Percentiles rank a stretch among this genome's conserved stretches.
phyloP scores from a whole-genome alignment of 2,888 invertebrate genomes.

The Drosophila mettleri region DNA sequence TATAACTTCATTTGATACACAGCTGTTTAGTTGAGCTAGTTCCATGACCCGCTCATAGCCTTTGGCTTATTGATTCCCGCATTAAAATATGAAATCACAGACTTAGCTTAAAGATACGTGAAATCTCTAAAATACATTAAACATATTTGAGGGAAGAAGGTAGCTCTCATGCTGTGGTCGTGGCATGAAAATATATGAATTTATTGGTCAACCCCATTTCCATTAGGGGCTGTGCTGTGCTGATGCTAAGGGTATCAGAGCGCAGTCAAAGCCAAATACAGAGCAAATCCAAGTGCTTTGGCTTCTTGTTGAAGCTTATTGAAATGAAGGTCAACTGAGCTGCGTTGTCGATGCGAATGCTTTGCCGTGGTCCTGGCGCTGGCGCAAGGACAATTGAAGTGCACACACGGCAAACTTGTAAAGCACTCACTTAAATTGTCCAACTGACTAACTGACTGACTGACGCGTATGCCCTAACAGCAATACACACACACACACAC shows the following conservation, averaged over 20 bases:
- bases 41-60: no score
- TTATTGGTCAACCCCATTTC: slow-evolving; percentile 35
- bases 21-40: no score
- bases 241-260: slow-evolving; percentile 3
- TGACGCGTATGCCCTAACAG: slow-evolving; percentile 37
- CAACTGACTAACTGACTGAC: slow-evolving; percentile 63
- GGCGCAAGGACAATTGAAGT: slow-evolving; percentile 72
- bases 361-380: slow-evolving; percentile 14
- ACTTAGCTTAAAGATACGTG: not conserved
- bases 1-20: not conserved
- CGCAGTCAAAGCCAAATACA: slow-evolving; percentile 24
- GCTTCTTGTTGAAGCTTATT: not conserved
- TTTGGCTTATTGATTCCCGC: not conserved
- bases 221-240: slow-evolving; percentile 17
- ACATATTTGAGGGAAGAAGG: not conserved
- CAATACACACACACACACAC: slow-evolving; percentile 4
- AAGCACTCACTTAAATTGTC: slow-evolving; percentile 77
- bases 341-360: slow-evolving; percentile 53
- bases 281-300: slow-evolving; percentile 21
- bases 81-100: not conserved
- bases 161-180: not conserved
- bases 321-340: slow-evolving; percentile 38
- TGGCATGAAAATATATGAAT: not conserved
- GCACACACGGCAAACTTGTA: slow-evolving; percentile 37
- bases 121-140: not conserved